Conservation (phyloP, 1,140 invertebrate species). For the Psix sp. region DNA sequence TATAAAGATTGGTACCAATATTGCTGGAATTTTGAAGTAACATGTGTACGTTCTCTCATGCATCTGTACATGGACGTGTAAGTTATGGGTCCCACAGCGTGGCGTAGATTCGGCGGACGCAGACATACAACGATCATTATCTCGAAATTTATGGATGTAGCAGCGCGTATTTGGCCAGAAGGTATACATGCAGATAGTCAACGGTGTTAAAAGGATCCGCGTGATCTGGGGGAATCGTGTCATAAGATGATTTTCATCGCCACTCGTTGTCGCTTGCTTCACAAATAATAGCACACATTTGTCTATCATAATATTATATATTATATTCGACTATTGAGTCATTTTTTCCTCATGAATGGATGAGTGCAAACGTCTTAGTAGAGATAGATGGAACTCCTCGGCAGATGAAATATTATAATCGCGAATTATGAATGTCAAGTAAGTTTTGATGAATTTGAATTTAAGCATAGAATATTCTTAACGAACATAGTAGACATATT, state of each 20-base stretch:
- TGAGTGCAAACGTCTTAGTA: no score
- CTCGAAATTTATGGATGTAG: slow-evolving; percentile 71
- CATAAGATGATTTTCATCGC: slow-evolving; percentile 45
- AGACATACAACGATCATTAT: slow-evolving; percentile 76
- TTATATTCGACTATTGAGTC: slow-evolving; percentile 9
- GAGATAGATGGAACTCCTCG: no score
- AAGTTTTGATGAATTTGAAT: no score
- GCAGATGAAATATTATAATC: no score
- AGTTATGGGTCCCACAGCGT: slow-evolving; percentile 74
- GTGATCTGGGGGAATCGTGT: slow-evolving; percentile 54
- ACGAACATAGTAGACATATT: no score
- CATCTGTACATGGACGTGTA: slow-evolving; percentile 68
- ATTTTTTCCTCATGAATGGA: background rate
- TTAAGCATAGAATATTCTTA: no score
- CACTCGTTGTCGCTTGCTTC: slow-evolving; percentile 48
- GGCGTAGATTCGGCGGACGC: slow-evolving; percentile 72
- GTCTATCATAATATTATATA: slow-evolving; percentile 39
- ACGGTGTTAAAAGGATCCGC: slow-evolving; percentile 56
- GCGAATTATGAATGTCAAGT: no score
- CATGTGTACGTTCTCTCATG: slow-evolving; percentile 53
- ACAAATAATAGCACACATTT: slow-evolving; percentile 33
- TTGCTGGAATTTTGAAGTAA: slow-evolving; percentile 36
- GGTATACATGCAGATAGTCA: slow-evolving; percentile 55
- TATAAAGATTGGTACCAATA: slow-evolving; percentile 55
- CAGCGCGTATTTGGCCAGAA: slow-evolving; percentile 46